phyloP scores from a whole-genome alignment of 1,140 invertebrate genomes.

The Drosophila gunungcola region DNA sequence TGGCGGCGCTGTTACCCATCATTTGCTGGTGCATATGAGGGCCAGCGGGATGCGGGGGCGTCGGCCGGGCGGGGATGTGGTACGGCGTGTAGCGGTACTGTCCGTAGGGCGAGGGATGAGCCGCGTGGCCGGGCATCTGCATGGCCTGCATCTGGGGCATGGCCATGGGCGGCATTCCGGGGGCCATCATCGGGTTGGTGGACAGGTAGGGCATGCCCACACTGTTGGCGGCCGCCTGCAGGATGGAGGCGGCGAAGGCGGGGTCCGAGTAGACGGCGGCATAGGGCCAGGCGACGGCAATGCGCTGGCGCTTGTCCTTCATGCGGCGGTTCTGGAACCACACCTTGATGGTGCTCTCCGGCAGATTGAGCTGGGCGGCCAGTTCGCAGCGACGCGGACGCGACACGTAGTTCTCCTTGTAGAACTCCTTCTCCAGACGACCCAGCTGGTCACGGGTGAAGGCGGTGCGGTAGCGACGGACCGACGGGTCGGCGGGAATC shows the following conservation, averaged over 20 bases:
- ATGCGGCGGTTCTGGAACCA: slow-evolving; percentile 99
- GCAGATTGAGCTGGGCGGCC: slow-evolving; percentile 96
- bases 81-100: slow-evolving; percentile 85
- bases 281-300: slow-evolving; percentile 97
- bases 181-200: slow-evolving; percentile 51
- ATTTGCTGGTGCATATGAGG: slow-evolving; percentile 84
- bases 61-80: slow-evolving; percentile 77
- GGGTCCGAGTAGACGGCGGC: slow-evolving; percentile 96
- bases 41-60: slow-evolving; percentile 60
- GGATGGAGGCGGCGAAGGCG: slow-evolving; percentile 94
- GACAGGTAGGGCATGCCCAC: slow-evolving; percentile 87
- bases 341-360: slow-evolving; percentile 99
- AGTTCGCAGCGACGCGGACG: slow-evolving; percentile 97
- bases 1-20: slow-evolving; percentile 46
- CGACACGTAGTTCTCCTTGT: slow-evolving; percentile 99
- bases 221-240: slow-evolving; percentile 93
- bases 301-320: slow-evolving; percentile 98
- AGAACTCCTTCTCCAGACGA: slow-evolving; percentile 98
- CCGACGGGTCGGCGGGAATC: slow-evolving; percentile 87
- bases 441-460: slow-evolving; percentile 98
- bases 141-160: slow-evolving; percentile 71
- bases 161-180: slow-evolving; percentile 85
- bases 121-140: slow-evolving; percentile 25
- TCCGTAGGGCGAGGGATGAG: slow-evolving; percentile 78
- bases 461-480: slow-evolving; percentile 97